Evolutionary conservation across 1,140 invertebrate genomes (phyloP), one percentile per base, ranked within the genome.

Genomic region (Hypothenemus hampei): DNA sequence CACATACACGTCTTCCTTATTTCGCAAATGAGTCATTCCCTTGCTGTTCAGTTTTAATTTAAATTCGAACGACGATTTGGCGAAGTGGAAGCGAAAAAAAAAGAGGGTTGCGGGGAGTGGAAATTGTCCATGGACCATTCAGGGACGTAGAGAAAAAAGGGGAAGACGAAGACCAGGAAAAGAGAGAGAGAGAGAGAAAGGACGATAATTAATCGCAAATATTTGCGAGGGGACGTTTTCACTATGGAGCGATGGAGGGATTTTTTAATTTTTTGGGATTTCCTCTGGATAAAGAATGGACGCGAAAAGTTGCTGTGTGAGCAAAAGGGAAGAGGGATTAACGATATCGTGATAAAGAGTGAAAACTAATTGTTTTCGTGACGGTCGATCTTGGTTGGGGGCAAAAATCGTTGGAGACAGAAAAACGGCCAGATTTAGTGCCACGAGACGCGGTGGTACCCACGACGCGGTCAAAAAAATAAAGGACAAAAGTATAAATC

Each of bases 1-100:
- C n/a, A n/a, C n/a, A n/a, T n/a, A n/a, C n/a, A n/a, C n/a, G 57
- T 64, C 60, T 63, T 65, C 58, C 41, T 29, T 68, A 68, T 69
- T 69, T 70, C 66, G 68, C 65, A 69, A 68, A 66, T 70, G 68
- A 70, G 65, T 70, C 67, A 70, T 66, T 65, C 65, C 67, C 68
- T 69, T 67, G 58, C 53, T 43, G 59, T 58, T 63, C 60, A 61
- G 56, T 65, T 65, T 67, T 64, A 64, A 67, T 62, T 65, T 65
- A 64, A 67, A 60, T 65, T 61, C 46, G 50, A 45, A 49, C 54
- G 58, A 43, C 31, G 51, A 33, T 19, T 26, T 13, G 23, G 19
- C 16, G 20, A 19, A 15, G 11, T 13, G 26, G 24, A 36, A 20
- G 45, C 26, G 29, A 47, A 49, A 24, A 24, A 50, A 13, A 35